These are phyloP conservation scores for Drosophila nigricruria DNA, from an alignment of 2,888 invertebrate genomes.

Conservation along the genomic window DNA sequence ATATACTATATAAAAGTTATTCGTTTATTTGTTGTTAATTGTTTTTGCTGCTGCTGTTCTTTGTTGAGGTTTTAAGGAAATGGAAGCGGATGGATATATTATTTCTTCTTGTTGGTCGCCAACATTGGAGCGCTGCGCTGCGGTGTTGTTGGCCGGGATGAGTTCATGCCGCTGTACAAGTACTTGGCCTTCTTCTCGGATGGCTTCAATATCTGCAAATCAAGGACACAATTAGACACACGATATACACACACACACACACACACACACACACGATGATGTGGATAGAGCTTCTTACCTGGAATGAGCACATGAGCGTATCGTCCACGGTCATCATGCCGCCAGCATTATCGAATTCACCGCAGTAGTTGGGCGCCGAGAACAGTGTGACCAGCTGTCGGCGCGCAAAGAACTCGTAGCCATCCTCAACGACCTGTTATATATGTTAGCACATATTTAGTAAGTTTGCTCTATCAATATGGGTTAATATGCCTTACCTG, in stretches of 20 bases:
- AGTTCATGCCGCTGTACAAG: constrained; percentile 96
- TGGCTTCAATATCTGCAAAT: constrained; percentile 96
- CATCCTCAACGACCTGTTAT: constrained; percentile 97
- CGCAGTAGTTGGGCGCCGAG: constrained; percentile 99
- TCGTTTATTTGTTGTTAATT: constrained; percentile 43
- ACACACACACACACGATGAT: too few species aligned
- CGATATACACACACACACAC: too few species aligned
- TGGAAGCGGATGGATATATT: constrained; percentile 85
- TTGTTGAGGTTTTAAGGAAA: constrained; percentile 82
- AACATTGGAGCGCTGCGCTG: constrained; percentile 89
- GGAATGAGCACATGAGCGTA: constrained; percentile 99
- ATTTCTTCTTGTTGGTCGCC: constrained; percentile 85
- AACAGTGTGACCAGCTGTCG: constrained; percentile 98
- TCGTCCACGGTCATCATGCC: constrained; percentile 99
- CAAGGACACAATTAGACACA: neutral
- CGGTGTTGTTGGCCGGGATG: constrained; percentile 93
- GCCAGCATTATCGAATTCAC: constrained; percentile 99
- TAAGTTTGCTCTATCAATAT: too few species aligned
- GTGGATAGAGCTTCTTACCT: constrained; percentile 87
- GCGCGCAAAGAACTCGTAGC: constrained; percentile 99
- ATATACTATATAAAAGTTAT: constrained; percentile 56
- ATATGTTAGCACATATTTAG: neutral
- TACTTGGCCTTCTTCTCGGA: constrained; percentile 99
- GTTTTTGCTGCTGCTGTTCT: constrained; percentile 31
- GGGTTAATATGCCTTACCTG: constrained; percentile 87